Percentiles rank a stretch among this genome's conserved stretches.
phyloP scores from a whole-genome alignment of 2,888 invertebrate genomes.

The Anthophora plumipes region DNA sequence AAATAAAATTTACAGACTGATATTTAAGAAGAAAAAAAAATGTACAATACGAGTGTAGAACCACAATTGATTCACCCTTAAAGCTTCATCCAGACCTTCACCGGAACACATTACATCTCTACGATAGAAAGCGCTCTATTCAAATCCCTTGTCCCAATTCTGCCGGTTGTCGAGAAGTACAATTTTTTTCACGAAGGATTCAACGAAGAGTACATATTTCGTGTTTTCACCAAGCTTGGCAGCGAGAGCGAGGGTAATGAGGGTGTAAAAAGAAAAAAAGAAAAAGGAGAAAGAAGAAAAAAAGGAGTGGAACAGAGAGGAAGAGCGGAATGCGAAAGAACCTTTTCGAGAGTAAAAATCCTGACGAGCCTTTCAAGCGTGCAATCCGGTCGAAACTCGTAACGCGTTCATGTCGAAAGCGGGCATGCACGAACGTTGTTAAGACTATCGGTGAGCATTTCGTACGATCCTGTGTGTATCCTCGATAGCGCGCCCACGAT shows the following conservation, averaged over 20 bases:
- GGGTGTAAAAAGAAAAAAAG: constrained; percentile 12
- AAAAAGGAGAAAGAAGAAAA: not conserved
- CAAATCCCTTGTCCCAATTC: not conserved
- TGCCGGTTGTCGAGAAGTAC: not conserved
- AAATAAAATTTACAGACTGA: no score
- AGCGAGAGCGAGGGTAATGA: constrained; percentile 4
- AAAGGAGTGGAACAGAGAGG: no score
- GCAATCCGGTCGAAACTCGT: constrained; percentile 31
- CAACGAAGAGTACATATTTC: not conserved
- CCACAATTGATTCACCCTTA: not conserved
- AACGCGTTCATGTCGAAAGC: constrained; percentile 25
- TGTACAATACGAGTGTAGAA: not conserved
- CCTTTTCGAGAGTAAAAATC: constrained; percentile 15
- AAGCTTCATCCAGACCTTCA: not conserved
- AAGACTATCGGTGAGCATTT: constrained; percentile 36
- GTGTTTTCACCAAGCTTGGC: not conserved
- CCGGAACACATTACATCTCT: not conserved
- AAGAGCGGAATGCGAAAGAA: not conserved
- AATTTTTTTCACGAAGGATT: not conserved
- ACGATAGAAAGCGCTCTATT: not conserved
- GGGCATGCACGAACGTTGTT: constrained; percentile 37
- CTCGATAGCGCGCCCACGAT: constrained; percentile 6
- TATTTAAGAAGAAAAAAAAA: no score
- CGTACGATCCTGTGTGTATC: not conserved
- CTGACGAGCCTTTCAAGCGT: constrained; percentile 16